These are phyloP conservation scores for Alentia gelatinosa DNA, from an alignment of 2,888 invertebrate genomes.

Conservation along the genomic window DNA sequence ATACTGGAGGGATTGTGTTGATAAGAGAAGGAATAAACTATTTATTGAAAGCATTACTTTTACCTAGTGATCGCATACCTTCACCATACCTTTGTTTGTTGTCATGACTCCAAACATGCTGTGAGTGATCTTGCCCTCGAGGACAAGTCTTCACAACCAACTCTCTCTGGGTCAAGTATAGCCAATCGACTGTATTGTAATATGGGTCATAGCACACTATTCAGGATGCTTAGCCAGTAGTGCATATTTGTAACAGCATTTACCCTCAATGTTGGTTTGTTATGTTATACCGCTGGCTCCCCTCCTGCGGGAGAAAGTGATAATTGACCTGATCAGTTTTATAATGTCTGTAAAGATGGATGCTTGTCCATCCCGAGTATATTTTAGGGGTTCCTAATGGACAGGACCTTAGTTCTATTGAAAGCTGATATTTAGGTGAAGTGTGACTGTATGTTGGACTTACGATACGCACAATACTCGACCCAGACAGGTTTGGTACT, in stretches of 20 bases:
- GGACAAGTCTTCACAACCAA: slow-evolving; percentile 39
- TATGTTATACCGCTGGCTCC: slow-evolving; percentile 44
- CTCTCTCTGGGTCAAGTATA: slow-evolving; percentile 52
- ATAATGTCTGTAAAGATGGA: slow-evolving; percentile 41
- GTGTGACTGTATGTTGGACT: slow-evolving; percentile 48
- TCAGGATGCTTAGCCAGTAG: slow-evolving; percentile 52
- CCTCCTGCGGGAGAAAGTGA: slow-evolving; percentile 30
- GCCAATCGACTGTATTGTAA: slow-evolving; percentile 50
- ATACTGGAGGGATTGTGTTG: slow-evolving; percentile 62
- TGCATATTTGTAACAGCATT: slow-evolving; percentile 51
- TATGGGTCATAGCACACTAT: slow-evolving; percentile 42
- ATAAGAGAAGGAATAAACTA: slow-evolving; percentile 61
- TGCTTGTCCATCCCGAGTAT: slow-evolving; percentile 17
- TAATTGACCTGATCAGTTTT: slow-evolving; percentile 44
- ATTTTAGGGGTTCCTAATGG: slow-evolving; percentile 44
- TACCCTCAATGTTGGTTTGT: slow-evolving; percentile 54
- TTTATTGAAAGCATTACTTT: slow-evolving; percentile 60
- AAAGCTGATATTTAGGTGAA: slow-evolving; percentile 49
- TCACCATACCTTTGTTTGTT: slow-evolving; percentile 53
- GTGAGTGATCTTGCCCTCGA: slow-evolving; percentile 46
- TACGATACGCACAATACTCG: slow-evolving; percentile 51
- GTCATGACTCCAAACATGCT: slow-evolving; percentile 42
- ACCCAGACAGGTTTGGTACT: slow-evolving; percentile 54
- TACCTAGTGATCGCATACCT: slow-evolving; percentile 38
- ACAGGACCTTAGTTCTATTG: slow-evolving; percentile 32